A percentile compares a stretch with the other conserved stretches of the same genome.
phyloP scores from a whole-genome alignment of 2,797 vertebrate genomes.

The Macrochelys suwanniensis region DNA sequence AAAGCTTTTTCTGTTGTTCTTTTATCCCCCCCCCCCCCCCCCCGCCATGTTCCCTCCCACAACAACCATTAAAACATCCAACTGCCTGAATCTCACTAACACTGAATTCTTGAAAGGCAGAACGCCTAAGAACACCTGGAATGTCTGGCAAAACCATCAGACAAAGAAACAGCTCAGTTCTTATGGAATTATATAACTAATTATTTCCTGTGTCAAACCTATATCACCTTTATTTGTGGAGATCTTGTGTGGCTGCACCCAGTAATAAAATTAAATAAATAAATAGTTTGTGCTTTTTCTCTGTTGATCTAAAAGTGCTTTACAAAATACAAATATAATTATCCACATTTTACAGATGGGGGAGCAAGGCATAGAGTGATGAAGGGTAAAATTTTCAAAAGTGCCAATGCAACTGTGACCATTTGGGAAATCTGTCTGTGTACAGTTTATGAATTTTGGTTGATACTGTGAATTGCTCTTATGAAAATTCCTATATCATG shows the following conservation, averaged over 20 bases:
- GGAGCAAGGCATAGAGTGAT: neutral
- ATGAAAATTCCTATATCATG: neutral
- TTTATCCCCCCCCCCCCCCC: neutral
- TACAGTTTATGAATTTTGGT: neutral
- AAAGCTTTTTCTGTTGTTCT: neutral
- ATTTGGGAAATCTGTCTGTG: neutral
- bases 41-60: neutral
- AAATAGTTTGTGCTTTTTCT: neutral
- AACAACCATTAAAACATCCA: neutral
- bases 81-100: neutral
- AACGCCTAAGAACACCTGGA: neutral
- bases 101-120: constrained; percentile 10
- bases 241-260: neutral
- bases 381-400: neutral
- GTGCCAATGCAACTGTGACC: neutral
- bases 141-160: neutral
- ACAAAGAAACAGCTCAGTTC: neutral
- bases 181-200: neutral
- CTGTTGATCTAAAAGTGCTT: neutral
- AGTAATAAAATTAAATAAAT: neutral
- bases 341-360: neutral
- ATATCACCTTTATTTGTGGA: neutral
- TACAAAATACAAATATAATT: neutral
- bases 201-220: neutral
- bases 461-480: neutral